phyloP scores from a whole-genome alignment of 2,888 invertebrate genomes.

The Lobophora halterata region DNA sequence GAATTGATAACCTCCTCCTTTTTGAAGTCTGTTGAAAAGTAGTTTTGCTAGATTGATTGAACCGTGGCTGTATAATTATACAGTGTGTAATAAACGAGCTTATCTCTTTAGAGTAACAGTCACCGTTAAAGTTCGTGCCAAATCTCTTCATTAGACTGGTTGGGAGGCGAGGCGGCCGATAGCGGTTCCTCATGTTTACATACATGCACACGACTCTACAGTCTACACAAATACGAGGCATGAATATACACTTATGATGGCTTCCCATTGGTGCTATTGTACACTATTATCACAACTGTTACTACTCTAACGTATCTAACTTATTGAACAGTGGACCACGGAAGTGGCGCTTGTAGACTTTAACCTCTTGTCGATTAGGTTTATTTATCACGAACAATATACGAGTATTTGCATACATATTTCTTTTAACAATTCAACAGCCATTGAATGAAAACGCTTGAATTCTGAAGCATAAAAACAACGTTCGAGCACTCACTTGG shows the following conservation, averaged over 20 bases:
- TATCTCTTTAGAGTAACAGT: conserved; percentile 48
- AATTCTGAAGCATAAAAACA: conserved; percentile 20
- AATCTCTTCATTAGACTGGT: conserved; percentile 77
- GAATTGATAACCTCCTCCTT: too few relatives aligned
- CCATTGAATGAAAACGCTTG: conserved; percentile 18
- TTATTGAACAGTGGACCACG: conserved; percentile 16
- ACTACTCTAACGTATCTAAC: conserved; percentile 14
- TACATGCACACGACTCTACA: conserved; percentile 48
- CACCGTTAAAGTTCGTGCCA: conserved; percentile 74
- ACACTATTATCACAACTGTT: conserved; percentile 17
- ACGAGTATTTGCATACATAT: too few relatives aligned
- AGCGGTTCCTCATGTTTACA: conserved; percentile 61
- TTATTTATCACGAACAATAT: conserved; percentile 16
- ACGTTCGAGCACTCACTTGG: conserved; percentile 17
- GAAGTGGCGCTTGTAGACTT: conserved; percentile 15
- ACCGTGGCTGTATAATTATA: conserved; percentile 28
- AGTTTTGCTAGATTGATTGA: conserved; percentile 8
- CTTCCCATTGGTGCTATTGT: conserved; percentile 23
- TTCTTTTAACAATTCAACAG: conserved; percentile 15
- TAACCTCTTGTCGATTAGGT: conserved; percentile 12
- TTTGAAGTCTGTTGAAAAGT: background rate
- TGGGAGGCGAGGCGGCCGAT: conserved; percentile 49
- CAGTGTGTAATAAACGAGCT: conserved; percentile 42
- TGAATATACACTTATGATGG: conserved; percentile 38
- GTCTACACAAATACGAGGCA: conserved; percentile 49